Percentiles rank a stretch among this genome's conserved stretches.
phyloP scores from a whole-genome alignment of 2,797 vertebrate species.

The Xiphophorus birchmanni region DNA sequence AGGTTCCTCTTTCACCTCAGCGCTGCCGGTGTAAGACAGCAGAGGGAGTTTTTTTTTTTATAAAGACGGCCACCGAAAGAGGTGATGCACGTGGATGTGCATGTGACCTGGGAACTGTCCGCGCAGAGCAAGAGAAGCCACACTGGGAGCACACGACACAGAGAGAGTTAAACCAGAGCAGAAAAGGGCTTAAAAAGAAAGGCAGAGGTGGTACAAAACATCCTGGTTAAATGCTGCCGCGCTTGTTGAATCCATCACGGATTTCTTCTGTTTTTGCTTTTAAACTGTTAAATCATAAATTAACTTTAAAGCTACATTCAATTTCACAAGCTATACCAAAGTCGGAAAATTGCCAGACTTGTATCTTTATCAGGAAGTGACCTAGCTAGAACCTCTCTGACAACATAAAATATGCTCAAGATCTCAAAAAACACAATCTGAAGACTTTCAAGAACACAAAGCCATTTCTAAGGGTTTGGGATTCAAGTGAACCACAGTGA shows the following conservation, averaged over 20 bases:
- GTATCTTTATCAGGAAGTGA: background rate
- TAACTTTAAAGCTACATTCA: background rate
- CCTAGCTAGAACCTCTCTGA: background rate
- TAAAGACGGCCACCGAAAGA: constrained; percentile 37
- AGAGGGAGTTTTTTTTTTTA: constrained; percentile 8
- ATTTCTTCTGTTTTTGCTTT: background rate
- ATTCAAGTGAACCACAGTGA: background rate
- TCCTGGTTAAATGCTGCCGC: constrained; percentile 2
- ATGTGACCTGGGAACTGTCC: constrained; percentile 34
- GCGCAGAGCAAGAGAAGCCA: constrained; percentile 17
- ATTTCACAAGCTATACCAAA: background rate
- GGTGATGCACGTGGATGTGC: constrained; percentile 33
- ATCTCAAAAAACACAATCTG: background rate
- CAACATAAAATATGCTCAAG: background rate
- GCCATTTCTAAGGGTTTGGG: background rate
- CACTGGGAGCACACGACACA: constrained; percentile 18
- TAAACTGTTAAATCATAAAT: background rate
- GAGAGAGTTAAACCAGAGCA: constrained; percentile 9
- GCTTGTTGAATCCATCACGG: constrained; percentile 45
- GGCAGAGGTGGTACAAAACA: background rate
- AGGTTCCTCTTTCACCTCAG: constrained; percentile 57
- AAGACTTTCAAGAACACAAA: background rate
- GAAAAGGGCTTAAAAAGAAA: constrained; percentile 8
- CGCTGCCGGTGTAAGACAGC: constrained; percentile 30
- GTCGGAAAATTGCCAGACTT: background rate